Conservation (phyloP, 1,140 invertebrate species). For the Drosophila cardini region DNA sequence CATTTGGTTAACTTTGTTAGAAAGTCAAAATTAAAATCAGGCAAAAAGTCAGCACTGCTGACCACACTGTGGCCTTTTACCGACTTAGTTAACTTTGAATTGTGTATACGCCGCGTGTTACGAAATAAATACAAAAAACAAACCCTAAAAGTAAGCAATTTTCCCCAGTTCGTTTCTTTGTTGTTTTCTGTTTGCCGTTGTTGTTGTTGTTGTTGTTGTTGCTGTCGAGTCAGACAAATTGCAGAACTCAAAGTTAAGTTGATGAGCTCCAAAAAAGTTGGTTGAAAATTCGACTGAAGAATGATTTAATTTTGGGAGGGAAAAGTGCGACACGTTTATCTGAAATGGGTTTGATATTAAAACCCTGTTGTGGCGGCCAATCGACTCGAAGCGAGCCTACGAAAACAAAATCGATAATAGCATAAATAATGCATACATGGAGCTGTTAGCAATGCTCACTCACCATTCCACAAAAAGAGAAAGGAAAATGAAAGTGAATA, state of each 20-base stretch:
- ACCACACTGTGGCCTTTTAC: slow-evolving; percentile 57
- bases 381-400: slow-evolving; percentile 45
- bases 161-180: slow-evolving; percentile 29
- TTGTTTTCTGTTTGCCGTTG: not conserved
- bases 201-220: slow-evolving; percentile 5
- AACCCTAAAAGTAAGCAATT: slow-evolving; percentile 39
- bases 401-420: slow-evolving; percentile 75
- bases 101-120: slow-evolving; percentile 59
- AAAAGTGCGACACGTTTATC: slow-evolving; percentile 56
- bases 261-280: slow-evolving; percentile 62
- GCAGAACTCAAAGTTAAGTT: slow-evolving; percentile 69
- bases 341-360: slow-evolving; percentile 21
- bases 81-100: slow-evolving; percentile 56
- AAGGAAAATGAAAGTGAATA: slow-evolving; percentile 30
- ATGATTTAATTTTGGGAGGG: slow-evolving; percentile 74
- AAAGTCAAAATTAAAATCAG: slow-evolving; percentile 80
- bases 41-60: slow-evolving; percentile 52
- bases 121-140: slow-evolving; percentile 50
- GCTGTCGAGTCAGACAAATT: slow-evolving; percentile 57
- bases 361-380: slow-evolving; percentile 22
- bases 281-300: slow-evolving; percentile 67
- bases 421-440: slow-evolving; percentile 78
- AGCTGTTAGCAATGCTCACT: slow-evolving; percentile 23
- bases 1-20: slow-evolving; percentile 81
- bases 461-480: slow-evolving; percentile 26